phyloP scores from a whole-genome alignment of 1,140 invertebrate species.

The Meloidogyne floridensis region DNA sequence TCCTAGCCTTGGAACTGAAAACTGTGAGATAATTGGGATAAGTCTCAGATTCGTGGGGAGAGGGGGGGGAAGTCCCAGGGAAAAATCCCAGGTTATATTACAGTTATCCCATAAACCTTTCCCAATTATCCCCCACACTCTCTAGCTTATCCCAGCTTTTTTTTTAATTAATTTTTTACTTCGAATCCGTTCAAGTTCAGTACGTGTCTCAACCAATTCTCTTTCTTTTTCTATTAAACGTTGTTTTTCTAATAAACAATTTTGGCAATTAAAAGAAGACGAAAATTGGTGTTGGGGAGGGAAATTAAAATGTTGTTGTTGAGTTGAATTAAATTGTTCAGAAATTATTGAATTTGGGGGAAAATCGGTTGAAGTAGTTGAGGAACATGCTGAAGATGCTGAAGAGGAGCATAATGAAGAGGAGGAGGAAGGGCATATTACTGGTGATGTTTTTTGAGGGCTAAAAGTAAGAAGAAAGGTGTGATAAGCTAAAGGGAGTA shows the following conservation, averaged over 20 bases:
- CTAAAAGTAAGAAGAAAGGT: slow-evolving; percentile 5
- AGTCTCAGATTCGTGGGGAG: too few relatives aligned
- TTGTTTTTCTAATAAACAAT: slow-evolving; percentile 22
- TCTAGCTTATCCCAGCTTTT: background rate
- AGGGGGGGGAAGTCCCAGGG: too few relatives aligned
- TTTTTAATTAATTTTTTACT: background rate
- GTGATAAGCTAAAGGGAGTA: too few relatives aligned
- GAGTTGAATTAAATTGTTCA: background rate
- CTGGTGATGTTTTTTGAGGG: slow-evolving; percentile 33
- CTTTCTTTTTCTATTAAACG: slow-evolving; percentile 17
- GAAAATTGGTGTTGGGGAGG: background rate
- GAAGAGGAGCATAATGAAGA: slow-evolving; percentile 11
- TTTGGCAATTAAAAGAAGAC: background rate
- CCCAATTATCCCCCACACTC: too few relatives aligned
- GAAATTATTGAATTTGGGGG: background rate
- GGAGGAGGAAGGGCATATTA: background rate
- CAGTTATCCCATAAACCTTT: too few relatives aligned
- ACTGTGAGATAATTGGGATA: too few relatives aligned
- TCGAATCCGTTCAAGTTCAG: slow-evolving; percentile 26
- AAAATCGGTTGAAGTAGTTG: background rate
- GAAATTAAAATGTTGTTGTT: background rate
- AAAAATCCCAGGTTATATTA: too few relatives aligned
- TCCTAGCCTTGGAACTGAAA: too few relatives aligned
- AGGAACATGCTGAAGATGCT: background rate
- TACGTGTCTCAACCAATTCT: slow-evolving; percentile 28